A percentile compares a stretch with the other conserved stretches of the same genome.
Evolutionary conservation across 1,140 invertebrate genomes (phyloP).

Genomic region (Leucophenga varia): DNA sequence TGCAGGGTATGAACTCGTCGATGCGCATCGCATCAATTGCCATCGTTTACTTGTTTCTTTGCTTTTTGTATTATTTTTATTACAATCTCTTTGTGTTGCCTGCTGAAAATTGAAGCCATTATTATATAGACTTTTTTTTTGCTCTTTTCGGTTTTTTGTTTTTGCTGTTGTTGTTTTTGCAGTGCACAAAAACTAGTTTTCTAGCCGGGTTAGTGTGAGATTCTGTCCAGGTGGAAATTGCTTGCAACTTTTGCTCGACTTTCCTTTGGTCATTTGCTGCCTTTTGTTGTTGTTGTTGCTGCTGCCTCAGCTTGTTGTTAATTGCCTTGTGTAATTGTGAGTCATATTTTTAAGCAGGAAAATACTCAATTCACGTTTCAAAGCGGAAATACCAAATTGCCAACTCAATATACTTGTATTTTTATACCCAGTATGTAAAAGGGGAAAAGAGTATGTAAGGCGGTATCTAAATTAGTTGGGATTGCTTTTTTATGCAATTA

Average conservation of each 20-base stretch:
- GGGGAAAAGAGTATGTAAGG: no score
- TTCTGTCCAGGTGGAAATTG: slow-evolving; percentile 41
- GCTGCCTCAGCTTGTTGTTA: slow-evolving; percentile 18
- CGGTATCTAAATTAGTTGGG: no score
- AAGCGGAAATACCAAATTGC: slow-evolving; percentile 34
- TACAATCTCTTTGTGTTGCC: no score
- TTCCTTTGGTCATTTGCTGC: slow-evolving; percentile 11
- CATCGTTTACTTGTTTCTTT: no score
- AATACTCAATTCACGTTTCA: slow-evolving; percentile 10
- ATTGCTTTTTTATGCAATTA: slow-evolving; percentile 12
- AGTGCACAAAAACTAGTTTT: slow-evolving; percentile 41
- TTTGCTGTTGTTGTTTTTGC: slow-evolving; percentile 19
- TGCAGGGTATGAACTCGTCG: no score
- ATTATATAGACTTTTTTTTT: slow-evolving; percentile 34
- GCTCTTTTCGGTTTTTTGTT: slow-evolving; percentile 8
- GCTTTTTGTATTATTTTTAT: no score
- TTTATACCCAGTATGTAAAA: no score
- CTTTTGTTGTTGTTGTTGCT: slow-evolving; percentile 16
- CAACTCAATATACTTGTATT: slow-evolving; percentile 19
- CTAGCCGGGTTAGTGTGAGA: no score
- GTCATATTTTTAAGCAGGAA: slow-evolving; percentile 25
- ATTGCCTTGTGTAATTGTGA: slow-evolving; percentile 7
- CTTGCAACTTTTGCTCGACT: slow-evolving; percentile 28
- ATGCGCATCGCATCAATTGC: no score
- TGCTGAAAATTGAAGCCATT: slow-evolving; percentile 45